Percentiles rank a stretch among this genome's conserved stretches.
phyloP scores from a whole-genome alignment of 2,888 invertebrate genomes.

The Sericinus montela region DNA sequence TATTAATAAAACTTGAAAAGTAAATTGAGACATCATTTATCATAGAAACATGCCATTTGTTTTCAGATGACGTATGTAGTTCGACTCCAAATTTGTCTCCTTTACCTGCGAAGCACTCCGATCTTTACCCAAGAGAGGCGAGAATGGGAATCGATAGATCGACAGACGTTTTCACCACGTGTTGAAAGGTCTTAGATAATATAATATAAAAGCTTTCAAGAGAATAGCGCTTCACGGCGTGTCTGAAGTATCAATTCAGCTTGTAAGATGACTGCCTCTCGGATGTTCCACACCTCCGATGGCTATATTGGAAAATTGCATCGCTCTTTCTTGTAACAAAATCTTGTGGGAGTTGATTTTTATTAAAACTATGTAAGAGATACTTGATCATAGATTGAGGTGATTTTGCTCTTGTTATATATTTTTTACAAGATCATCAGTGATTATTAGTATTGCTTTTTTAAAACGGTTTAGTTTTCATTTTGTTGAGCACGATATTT shows the following conservation, averaged over 20 bases:
- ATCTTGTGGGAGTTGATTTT: constrained; percentile 58
- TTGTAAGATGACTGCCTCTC: constrained; percentile 70
- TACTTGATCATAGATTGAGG: constrained; percentile 35
- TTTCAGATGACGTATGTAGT: constrained; percentile 7
- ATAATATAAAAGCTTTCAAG: constrained; percentile 79
- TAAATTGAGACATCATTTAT: constrained; percentile 1
- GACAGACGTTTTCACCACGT: constrained; percentile 72
- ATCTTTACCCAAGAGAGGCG: constrained; percentile 56
- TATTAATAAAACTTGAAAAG: not conserved
- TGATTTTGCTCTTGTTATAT: constrained; percentile 11
- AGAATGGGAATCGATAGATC: constrained; percentile 68
- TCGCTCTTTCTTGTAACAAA: constrained; percentile 37
- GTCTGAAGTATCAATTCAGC: constrained; percentile 77
- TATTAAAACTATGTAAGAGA: constrained; percentile 58
- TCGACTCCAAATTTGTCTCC: constrained; percentile 23
- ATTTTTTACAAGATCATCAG: constrained; percentile 5
- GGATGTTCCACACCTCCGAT: constrained; percentile 57
- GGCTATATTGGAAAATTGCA: constrained; percentile 73
- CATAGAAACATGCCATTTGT: constrained; percentile 10
- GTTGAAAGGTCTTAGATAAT: constrained; percentile 74
- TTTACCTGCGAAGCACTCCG: constrained; percentile 38
- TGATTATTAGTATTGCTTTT: not conserved
- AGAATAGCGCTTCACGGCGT: constrained; percentile 68
- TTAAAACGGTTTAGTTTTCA: not conserved
- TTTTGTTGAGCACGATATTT: too few species aligned